These are phyloP conservation scores for Cyphotilapia sp. DNA, from an alignment of 2,113 vertebrate genomes.

Conservation along the genomic window DNA sequence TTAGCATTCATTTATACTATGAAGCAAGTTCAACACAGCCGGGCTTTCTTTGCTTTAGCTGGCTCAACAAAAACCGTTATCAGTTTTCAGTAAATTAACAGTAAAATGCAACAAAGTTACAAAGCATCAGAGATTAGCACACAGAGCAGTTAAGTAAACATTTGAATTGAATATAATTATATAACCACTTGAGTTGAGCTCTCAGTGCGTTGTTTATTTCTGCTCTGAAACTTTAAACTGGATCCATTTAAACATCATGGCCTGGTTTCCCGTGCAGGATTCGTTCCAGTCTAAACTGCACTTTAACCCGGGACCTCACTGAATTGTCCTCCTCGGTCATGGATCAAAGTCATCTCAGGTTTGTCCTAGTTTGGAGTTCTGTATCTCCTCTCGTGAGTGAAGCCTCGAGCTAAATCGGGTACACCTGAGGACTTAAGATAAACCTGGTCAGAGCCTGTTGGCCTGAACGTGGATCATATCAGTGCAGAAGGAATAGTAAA, in stretches of 20 bases:
- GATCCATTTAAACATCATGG: not conserved
- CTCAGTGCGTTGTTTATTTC: not conserved
- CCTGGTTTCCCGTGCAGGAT: not conserved
- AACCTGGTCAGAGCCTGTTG: not conserved
- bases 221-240: not conserved
- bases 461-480: not conserved
- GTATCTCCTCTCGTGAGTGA: not conserved
- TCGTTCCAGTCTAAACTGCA: rapidly evolving
- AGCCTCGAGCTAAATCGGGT: not conserved
- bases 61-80: not conserved
- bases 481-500: rapidly evolving
- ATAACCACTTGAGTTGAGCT: not conserved
- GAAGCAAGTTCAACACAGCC: not conserved
- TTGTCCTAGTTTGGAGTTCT: not conserved
- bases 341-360: not conserved
- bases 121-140: rapidly evolving
- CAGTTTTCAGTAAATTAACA: not conserved
- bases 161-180: not conserved
- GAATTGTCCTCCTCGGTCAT: not conserved
- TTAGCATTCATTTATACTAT: rapidly evolving
- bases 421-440: not conserved
- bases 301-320: not conserved
- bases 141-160: not conserved
- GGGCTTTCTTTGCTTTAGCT: not conserved
- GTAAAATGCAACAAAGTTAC: not conserved